A percentile compares a stretch with the other conserved stretches of the same genome.
Conservation (phyloP, 2,113 vertebrate genomes). For the Calidris pugnax region DNA sequence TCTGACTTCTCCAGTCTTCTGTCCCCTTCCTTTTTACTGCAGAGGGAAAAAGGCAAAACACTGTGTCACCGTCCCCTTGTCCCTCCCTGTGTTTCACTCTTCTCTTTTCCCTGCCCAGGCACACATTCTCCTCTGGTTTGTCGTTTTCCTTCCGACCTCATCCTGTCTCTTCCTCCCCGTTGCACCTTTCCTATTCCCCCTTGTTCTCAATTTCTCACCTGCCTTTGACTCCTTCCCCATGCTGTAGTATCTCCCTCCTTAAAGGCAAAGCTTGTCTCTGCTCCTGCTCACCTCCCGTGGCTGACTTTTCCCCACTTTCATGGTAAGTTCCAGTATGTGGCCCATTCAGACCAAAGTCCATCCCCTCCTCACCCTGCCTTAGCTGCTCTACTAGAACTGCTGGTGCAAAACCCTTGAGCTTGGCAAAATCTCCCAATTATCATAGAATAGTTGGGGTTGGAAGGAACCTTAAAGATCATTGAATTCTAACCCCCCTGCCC, state of each 20-base stretch:
- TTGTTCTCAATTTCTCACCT: background rate
- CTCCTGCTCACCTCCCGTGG: background rate
- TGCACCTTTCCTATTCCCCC: background rate
- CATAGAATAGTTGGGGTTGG: no score
- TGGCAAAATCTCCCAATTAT: background rate
- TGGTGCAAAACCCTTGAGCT: background rate
- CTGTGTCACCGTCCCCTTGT: fast-evolving
- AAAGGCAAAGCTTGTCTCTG: background rate
- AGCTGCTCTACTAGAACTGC: background rate
- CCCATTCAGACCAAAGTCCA: background rate
- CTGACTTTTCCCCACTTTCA: background rate
- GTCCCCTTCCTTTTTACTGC: background rate
- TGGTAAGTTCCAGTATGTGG: background rate
- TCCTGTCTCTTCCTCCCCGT: background rate
- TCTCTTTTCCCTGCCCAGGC: background rate
- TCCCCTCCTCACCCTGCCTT: background rate
- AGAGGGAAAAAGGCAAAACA: background rate
- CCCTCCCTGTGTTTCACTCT: background rate
- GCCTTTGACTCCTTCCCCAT: background rate
- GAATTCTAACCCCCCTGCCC: no score
- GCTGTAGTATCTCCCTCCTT: background rate
- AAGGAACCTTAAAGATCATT: no score
- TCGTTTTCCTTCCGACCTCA: background rate
- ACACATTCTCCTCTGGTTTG: background rate
- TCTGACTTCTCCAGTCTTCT: background rate